Base-by-base conservation (phyloP, 2,113 vertebrate genomes). In the Macrotis lagotis region DNA sequence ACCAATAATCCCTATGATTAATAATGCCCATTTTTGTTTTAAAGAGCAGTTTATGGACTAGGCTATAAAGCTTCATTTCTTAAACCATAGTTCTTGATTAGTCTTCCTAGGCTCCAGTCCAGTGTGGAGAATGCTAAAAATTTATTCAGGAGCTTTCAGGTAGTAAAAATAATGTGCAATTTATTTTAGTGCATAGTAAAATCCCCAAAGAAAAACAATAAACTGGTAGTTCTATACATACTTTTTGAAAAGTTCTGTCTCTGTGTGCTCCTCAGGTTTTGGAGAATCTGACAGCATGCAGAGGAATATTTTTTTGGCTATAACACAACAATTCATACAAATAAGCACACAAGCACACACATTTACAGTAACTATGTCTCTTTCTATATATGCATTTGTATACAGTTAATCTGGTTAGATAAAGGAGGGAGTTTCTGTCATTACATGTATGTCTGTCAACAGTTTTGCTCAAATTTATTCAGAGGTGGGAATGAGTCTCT, bases 61-160 rank as follows among this genome's bases (percentile, higher is more conserved):
- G 66, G 91, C 90, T 95, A 89, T 93, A 92, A 52, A 96, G 95
- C 92, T 24, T 91, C 37, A 88, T 96, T 96, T 97, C 96, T 97
- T 96, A 97, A 98, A 53, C 51, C 22, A 19, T 94, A 97, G 93
- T 94, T 95, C 96, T 50, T 88, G 88, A 94, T 94, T 97, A 96
- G 94, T 96, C 94, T 97, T 91, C 93, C 74, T 92, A 10, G 89
- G 93, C 25, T 48, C 92, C 93, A 8, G 44, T 93, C 93, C 89
- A 92, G 44, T 51, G 93, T 44, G 28, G 92, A 88, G 94, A 90
- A 14, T 92, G 25, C 44, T 19, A 50, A 59, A 92, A 1, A 94
- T 96, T 94, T 91, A 94, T 91, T 90, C 51, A 52, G 31, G 91
- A n/a, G 28, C 83, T 51, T 88, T 83, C 14, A 31, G 92, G 52